Conservation (phyloP, 2,888 invertebrate genomes). For the Coremacera marginata region DNA sequence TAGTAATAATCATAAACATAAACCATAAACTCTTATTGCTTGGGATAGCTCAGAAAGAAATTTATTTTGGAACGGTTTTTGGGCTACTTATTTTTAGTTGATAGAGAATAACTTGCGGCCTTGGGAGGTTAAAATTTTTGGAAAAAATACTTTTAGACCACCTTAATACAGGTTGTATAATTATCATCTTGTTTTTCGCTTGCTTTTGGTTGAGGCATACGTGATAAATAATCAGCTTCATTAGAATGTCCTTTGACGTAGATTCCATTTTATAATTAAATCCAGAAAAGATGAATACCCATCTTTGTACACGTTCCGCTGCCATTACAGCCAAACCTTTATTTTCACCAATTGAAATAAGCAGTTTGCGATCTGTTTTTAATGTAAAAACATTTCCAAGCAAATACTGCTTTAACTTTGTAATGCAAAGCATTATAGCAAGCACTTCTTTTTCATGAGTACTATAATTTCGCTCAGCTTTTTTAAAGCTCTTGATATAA, state of each 20-base stretch:
- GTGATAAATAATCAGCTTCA: slow-evolving; percentile 26
- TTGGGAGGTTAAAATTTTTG: too few species aligned
- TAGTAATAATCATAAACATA: too few species aligned
- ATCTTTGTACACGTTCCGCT: slow-evolving; percentile 39
- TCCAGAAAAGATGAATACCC: slow-evolving; percentile 45
- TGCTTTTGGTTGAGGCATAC: slow-evolving; percentile 32
- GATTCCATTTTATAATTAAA: slow-evolving; percentile 43
- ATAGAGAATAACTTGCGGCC: too few species aligned
- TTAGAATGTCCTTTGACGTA: slow-evolving; percentile 43
- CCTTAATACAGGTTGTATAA: slow-evolving; percentile 38
- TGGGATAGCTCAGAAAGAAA: too few species aligned
- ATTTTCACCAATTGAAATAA: slow-evolving; percentile 41
- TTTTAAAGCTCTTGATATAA: slow-evolving; percentile 46
- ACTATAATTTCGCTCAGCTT: slow-evolving; percentile 45
- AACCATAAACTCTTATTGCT: too few species aligned
- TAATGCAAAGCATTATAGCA: slow-evolving; percentile 41
- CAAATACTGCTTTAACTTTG: slow-evolving; percentile 45
- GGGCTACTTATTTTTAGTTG: too few species aligned
- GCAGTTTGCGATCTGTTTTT: slow-evolving; percentile 43
- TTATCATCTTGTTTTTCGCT: neutral
- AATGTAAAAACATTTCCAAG: slow-evolving; percentile 42
- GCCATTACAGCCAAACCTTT: slow-evolving; percentile 44
- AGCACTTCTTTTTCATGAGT: slow-evolving; percentile 44
- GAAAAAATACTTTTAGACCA: too few species aligned
- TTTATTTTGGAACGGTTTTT: too few species aligned